Conservation (phyloP, 2,888 invertebrate genomes). For the Drosophila barbarae region DNA sequence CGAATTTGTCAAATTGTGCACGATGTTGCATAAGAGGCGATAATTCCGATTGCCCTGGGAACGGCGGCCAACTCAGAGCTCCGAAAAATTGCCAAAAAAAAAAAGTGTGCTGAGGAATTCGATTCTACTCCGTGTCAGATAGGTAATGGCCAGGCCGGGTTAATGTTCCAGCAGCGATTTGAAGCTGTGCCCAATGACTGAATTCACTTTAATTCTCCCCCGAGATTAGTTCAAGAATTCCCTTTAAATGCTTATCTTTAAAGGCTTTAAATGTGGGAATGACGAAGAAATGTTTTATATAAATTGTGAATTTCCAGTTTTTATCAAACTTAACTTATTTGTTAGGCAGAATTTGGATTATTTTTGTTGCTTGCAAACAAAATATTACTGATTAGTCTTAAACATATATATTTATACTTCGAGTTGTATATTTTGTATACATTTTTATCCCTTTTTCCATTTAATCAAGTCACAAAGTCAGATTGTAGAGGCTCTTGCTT, state of each 20-base stretch:
- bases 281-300: background rate
- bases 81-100: background rate
- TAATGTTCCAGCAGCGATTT: background rate
- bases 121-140: background rate
- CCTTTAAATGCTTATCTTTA: background rate
- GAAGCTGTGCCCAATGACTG: background rate
- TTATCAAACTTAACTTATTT: too few relatives aligned
- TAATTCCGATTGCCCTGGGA: conserved; percentile 20
- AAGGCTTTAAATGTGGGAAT: background rate
- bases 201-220: background rate
- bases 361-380: background rate
- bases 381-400: too few relatives aligned
- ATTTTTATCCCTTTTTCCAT: too few relatives aligned
- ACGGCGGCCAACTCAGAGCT: background rate
- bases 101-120: background rate
- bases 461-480: background rate
- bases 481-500: too few relatives aligned
- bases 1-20: conserved; percentile 55
- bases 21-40: conserved; percentile 50
- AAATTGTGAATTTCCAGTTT: background rate
- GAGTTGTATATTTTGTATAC: too few relatives aligned
- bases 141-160: background rate
- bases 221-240: background rate
- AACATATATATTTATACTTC: too few relatives aligned
- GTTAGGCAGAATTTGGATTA: background rate